phyloP scores from a whole-genome alignment of 1,140 invertebrate species.

The Apocrypta bakeri region DNA sequence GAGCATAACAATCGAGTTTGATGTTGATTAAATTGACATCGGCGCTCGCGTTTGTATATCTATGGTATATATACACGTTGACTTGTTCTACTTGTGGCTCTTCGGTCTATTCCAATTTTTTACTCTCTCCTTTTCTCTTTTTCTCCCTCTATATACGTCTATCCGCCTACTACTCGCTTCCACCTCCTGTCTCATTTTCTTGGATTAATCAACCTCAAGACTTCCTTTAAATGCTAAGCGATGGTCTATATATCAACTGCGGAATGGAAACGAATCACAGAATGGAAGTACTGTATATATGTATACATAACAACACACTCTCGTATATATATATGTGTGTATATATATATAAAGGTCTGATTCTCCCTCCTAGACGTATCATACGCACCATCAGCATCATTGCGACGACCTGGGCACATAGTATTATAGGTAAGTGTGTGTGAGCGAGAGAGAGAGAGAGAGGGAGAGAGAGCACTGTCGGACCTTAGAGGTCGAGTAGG shows the following conservation, averaged over 20 bases:
- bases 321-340: too few relatives aligned
- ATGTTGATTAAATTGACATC: slow-evolving; percentile 2
- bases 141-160: too few relatives aligned
- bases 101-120: background rate
- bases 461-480: background rate
- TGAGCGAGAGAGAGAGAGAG: background rate
- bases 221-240: too few relatives aligned
- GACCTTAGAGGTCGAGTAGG: slow-evolving; percentile 29
- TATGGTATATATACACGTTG: background rate
- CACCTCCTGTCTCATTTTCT: background rate
- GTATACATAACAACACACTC: too few relatives aligned
- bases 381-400: background rate
- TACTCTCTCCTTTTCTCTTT: background rate
- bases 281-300: too few relatives aligned
- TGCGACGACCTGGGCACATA: background rate
- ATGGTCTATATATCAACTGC: too few relatives aligned
- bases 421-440: background rate
- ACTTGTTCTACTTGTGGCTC: background rate
- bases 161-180: too few relatives aligned
- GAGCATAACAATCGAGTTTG: background rate
- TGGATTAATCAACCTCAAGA: too few relatives aligned
- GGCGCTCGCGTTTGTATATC: background rate
- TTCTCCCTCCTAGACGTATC: background rate
- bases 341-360: too few relatives aligned
- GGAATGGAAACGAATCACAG: too few relatives aligned